phyloP scores from a whole-genome alignment of 2,113 vertebrate species.

The Orycteropus afer region DNA sequence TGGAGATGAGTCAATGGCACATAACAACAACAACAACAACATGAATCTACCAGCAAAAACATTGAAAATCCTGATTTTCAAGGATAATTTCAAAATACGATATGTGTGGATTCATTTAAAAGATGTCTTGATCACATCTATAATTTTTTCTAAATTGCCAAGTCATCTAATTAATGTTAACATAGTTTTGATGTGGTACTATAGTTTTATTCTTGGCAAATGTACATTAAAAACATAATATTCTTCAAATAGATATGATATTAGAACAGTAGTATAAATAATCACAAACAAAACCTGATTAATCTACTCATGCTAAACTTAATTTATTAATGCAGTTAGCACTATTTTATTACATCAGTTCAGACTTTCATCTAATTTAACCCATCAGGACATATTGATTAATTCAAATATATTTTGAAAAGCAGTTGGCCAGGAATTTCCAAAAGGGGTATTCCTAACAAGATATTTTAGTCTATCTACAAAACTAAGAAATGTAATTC shows the following conservation, averaged over 20 bases:
- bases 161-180: slow-evolving; percentile 17
- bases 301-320: slow-evolving; percentile 12
- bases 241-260: slow-evolving; percentile 59
- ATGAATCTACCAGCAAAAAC: slow-evolving; percentile 51
- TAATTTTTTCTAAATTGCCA: slow-evolving; percentile 25
- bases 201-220: slow-evolving; percentile 57
- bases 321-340: slow-evolving; percentile 23
- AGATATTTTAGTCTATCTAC: not conserved
- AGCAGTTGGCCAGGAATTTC: not conserved
- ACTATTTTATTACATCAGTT: slow-evolving; percentile 41
- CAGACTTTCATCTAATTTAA: slow-evolving; percentile 41
- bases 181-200: slow-evolving; percentile 41
- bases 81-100: slow-evolving; percentile 12
- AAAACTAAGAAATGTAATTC: slow-evolving; percentile 38
- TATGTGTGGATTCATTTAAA: slow-evolving; percentile 67
- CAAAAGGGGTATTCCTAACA: slow-evolving; percentile 32
- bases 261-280: slow-evolving; percentile 59
- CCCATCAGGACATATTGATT: slow-evolving; percentile 49
- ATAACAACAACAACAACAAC: too few species aligned
- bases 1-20: too few species aligned
- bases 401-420: not conserved
- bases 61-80: slow-evolving; percentile 49
- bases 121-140: slow-evolving; percentile 40
- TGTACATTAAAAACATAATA: slow-evolving; percentile 47
- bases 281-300: not conserved